Evolutionary conservation across 35 echinoderm and acorn worm genomes (phyloP), one percentile per base, ranked within the genome.

Genomic region (Holothuria glaberrima): DNA sequence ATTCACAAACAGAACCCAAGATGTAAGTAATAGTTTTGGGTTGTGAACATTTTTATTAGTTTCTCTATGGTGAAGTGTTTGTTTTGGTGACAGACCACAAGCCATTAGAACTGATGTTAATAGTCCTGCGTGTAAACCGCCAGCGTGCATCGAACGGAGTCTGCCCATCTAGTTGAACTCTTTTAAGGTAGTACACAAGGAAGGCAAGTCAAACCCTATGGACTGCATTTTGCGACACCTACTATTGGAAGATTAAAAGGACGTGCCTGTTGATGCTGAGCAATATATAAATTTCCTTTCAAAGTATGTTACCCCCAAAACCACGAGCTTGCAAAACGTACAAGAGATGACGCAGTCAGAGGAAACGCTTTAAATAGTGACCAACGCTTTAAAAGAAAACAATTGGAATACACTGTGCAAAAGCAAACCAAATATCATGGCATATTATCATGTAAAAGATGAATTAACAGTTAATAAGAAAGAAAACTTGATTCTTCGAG

Each of bases 401-500:
- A 72, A 17, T 31, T 72, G 22, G 30, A 72, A 72, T 72, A 9
- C 28, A 72, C 1, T 72, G 68, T 27, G 68, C 68, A 72, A 72
- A 72, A 72, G 29, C 34, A 25, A 72, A 30, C 68, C 22, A 72
- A 27, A 72, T 30, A 72, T 72, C 30, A 31, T 72, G 22, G 58
- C 57, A 29, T 56, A 72, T 72, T 72, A 72, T 72, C 9, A 72
- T 33, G 76, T 91, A 22, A 45, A 76, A 48, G 89, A 91, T 46
- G 77, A 59, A 28, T 48, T 83, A 29, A 81, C 75, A 52, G 63
- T 91, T 45, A 75, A 65, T 75, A 17, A 82, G 16, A n/a, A 70
- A 74, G 66, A 73, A 57, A 72, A 72, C 17, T 7, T 92, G 58
- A 50, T 88, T 74, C 82, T 92, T 85, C 66, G 82, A 54, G 84